Evolutionary conservation across 2,113 vertebrate genomes (phyloP), one percentile per base, ranked within the genome.

Genomic region (Hippocampus comes): DNA sequence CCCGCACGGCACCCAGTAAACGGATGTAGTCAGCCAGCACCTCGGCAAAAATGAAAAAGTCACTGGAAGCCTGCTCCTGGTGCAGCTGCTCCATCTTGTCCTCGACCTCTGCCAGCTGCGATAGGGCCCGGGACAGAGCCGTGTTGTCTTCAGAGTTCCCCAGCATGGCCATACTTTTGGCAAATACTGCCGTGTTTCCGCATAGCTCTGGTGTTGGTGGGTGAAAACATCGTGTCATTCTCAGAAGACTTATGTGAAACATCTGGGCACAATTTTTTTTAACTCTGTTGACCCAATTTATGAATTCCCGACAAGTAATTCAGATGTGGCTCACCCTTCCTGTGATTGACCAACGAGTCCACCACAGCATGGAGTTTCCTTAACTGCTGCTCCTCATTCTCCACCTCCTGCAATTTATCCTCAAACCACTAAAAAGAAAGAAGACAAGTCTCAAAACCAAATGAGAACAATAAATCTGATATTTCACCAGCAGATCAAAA

Each of bases 111-210:
- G 97, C 96, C 87, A 99, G 92, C 88, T 99, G 97, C 78, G 96
- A 98, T 63, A 99, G 92, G 0, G 97, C 97, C 23, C 97, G 89
- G 0, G 97, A 98, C 53, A 99, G 86, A 0, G 97, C 97, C 0
- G 97, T 95, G 93, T 98, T 98, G 90, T 99, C 97, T 90, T 99
- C 97, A 0, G 96, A 97, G 86, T 95, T 99, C 6, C 97, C 97
- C 65, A 99, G 89, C 96, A 99, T 98, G 80, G 97, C 97, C 81
- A 98, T 90, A 23, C 97, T 97, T 93, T 98, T 98, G 46, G 96
- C 95, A 89, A 99, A 98, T 75, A 95, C 90, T 10, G 94, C 95
- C 0, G 97, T 98, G 82, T 95, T 97, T 87, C 94, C 61, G 0
- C 95, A 96, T n/a, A 99, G 89, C 78, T 93, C 92, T 94, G 80